Conservation (phyloP, 2,113 vertebrate species). For the Pedetes capensis region DNA sequence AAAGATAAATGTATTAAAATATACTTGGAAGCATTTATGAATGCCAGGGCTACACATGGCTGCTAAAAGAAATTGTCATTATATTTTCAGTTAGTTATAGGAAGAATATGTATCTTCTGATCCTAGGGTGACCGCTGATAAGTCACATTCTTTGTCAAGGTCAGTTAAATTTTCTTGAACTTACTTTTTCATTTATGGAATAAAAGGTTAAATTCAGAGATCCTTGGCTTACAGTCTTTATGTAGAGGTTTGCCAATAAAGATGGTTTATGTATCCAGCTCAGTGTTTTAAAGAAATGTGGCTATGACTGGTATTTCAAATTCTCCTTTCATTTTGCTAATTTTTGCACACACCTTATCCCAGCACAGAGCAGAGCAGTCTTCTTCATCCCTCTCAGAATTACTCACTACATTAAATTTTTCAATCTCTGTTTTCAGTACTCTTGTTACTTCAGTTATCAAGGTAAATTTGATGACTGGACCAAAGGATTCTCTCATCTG, state of each 20-base stretch:
- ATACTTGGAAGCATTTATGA: slow-evolving; percentile 18
- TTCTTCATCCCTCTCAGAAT: neutral
- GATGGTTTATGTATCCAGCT: neutral
- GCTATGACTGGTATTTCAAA: neutral
- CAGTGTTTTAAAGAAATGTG: neutral
- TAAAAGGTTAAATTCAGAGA: neutral
- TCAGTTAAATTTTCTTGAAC: slow-evolving; percentile 11
- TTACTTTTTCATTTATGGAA: neutral
- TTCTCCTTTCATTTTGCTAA: neutral
- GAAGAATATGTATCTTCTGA: neutral
- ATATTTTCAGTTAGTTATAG: neutral
- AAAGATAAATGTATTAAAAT: slow-evolving; percentile 42
- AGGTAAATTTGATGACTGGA: neutral
- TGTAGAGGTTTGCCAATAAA: neutral
- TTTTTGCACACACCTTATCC: neutral
- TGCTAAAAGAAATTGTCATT: neutral
- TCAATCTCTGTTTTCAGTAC: neutral
- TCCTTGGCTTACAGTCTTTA: neutral
- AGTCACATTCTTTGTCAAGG: neutral
- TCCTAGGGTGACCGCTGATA: neutral
- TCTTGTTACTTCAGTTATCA: neutral
- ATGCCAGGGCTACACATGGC: neutral
- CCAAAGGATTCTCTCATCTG: neutral
- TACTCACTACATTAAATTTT: neutral
- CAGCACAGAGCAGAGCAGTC: neutral